These are phyloP conservation scores for Xiphias gladius DNA, from an alignment of 2,113 vertebrate species.

Conservation along the genomic window DNA sequence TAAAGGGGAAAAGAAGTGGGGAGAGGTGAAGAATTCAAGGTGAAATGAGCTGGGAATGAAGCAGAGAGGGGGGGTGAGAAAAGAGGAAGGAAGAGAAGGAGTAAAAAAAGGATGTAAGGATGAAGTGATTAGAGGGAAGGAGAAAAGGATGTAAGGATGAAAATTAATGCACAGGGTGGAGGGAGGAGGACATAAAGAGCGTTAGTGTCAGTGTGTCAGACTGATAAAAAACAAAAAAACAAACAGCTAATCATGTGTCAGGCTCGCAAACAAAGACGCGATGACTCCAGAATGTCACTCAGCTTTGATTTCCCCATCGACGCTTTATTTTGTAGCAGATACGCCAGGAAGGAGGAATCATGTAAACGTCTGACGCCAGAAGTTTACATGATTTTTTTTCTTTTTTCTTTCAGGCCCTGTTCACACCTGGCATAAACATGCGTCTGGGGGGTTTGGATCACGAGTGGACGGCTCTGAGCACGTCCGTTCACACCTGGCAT, in stretches of 20 bases:
- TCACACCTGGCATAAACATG: too few species aligned
- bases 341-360: too few species aligned
- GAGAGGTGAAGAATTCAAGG: slow-evolving; percentile 42
- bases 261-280: neutral
- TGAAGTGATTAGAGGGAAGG: slow-evolving; percentile 34
- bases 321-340: too few species aligned
- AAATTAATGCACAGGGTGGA: neutral
- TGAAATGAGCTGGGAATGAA: slow-evolving; percentile 55
- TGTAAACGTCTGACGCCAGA: too few species aligned
- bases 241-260: neutral
- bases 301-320: neutral
- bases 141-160: slow-evolving; percentile 2
- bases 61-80: neutral
- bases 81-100: neutral
- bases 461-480: too few species aligned
- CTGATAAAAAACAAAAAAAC: neutral
- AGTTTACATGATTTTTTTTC: too few species aligned
- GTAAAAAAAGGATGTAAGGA: neutral
- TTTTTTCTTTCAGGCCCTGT: too few species aligned
- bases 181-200: slow-evolving; percentile 30
- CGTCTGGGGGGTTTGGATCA: too few species aligned
- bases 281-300: slow-evolving; percentile 9
- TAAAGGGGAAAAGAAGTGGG: slow-evolving; percentile 15
- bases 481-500: too few species aligned
- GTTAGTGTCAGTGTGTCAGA: slow-evolving; percentile 36